Base-by-base conservation (phyloP, 2,797 vertebrate species). In the Lateolabrax maculatus region DNA sequence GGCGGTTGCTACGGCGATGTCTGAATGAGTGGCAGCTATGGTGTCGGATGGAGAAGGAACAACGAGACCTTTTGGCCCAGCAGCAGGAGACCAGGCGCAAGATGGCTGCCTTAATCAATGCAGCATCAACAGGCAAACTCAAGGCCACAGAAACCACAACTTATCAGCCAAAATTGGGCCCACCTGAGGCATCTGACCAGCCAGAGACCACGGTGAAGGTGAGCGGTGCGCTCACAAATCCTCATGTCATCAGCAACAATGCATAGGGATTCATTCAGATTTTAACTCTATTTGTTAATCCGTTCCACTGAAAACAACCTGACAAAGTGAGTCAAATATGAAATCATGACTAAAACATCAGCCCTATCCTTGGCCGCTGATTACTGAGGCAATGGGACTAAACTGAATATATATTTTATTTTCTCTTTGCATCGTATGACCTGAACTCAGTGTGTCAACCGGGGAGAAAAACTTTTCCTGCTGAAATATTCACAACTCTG, bases 41-140 rank as follows among this genome's bases (percentile, higher is more conserved):
- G 96, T 93, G 94, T 84, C 93, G 18, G 73, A 84, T 62, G 1
- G 95, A 96, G 86, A 91, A 19, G 13, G 93, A 95, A 37, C 93
- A 93, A 55, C 92, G 81, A 79, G 90, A 95, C 51, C 92, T 97
- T 70, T 91, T 96, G 44, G 77, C 85, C 16, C 93, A 90, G 82
- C 97, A 96, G 70, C 94, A 97, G 65, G 94, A 97, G 92, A 99
- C 87, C 0, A 95, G 93, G 36, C 92, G 72, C 81, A 99, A 97
- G 92, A 98, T 99, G 96, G 93, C 93, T 7, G 94, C 94, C 71
- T 91, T 99, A 74, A 95, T 99, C 60, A 84, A 86, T 10, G 95
- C 95, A 23, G 94, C 95, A 10, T 91, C 94, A 0, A 85, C 86
- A 18, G 93, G 95, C 48, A 93, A 90, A 82, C 86, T 94, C 39